Base-by-base conservation (phyloP, 1,140 invertebrate genomes). In the Micrasema longulum region DNA sequence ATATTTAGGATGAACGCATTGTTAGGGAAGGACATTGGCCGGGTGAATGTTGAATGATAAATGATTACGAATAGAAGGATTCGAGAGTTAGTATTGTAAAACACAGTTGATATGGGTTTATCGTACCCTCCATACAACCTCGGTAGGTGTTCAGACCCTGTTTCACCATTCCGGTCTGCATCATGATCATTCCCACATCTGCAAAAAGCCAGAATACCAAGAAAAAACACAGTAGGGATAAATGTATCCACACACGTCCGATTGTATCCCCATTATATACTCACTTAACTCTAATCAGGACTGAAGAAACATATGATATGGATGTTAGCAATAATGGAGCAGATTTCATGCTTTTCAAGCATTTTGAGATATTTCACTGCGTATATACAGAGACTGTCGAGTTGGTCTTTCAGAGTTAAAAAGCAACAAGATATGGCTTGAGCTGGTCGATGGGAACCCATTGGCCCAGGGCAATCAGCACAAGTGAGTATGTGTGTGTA, bases 181-280 rank as follows among this genome's bases (percentile, higher is more conserved):
- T 93, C 93, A 95, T 93, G 89, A 95, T 93, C 93, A 95, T 94
- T 88, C 93, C 93, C 84, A 95, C 93, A 95, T 94, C 93, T 94
- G 93, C 79, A 94, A 94, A 91, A 89, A 90, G 87, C 81, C 84
- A 88, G 68, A 84, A 86, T 81, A 82, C 82, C 85, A 83, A 85
- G 83, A 86, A 82, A 84, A 80, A 84, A 79, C 78, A 81, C 79
- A 79, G 77, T 36, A 69, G 55, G 68, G 68, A 62, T 45, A 55
- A 62, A 23, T n/a, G 50, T 41, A 69, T 62, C 68, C 43, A 36
- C 38, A 38, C 41, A 23, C 18, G 26, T 36, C n/a, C 14, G n/a
- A 62, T 16, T 38, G n/a, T n/a, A n/a, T n/a, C n/a, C n/a, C n/a
- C n/a, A n/a, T n/a, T 3, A 41, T 9, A 48, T 18, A 12, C 20